Conservation (phyloP, 2,797 vertebrate species). For the Buceros bicornis region DNA sequence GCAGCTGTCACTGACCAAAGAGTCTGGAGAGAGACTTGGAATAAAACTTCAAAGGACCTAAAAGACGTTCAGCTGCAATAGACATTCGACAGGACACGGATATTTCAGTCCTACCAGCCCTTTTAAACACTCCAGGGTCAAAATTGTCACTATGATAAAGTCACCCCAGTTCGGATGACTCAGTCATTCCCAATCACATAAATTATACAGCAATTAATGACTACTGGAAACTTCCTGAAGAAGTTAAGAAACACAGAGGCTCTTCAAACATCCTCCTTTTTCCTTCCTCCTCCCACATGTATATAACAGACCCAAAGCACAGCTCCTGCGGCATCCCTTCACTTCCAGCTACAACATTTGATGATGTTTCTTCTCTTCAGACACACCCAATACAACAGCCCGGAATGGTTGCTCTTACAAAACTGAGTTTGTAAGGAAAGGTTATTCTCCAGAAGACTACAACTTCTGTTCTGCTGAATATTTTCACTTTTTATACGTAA, state of each 20-base stretch:
- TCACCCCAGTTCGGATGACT: not conserved
- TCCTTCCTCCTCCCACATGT: rapidly evolving
- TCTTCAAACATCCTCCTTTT: not conserved
- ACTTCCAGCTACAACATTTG: not conserved
- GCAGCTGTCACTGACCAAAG: not conserved
- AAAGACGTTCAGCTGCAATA: not conserved
- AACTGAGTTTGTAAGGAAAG: not conserved
- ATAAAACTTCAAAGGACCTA: not conserved
- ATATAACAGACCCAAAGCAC: not conserved
- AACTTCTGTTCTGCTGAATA: not conserved
- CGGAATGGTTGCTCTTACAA: not conserved
- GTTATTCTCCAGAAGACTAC: not conserved
- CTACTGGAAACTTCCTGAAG: not conserved
- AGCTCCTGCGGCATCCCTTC: not conserved
- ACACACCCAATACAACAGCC: not conserved
- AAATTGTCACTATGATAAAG: not conserved
- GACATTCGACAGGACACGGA: not conserved
- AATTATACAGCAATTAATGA: not conserved
- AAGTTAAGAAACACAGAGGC: not conserved
- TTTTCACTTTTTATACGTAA: not conserved
- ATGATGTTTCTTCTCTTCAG: not conserved
- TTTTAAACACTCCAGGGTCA: not conserved
- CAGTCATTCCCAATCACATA: not conserved
- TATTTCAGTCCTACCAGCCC: not conserved
- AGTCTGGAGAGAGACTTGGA: not conserved